Conservation (phyloP, 1,140 invertebrate genomes). For the Drosophila ogumai region DNA sequence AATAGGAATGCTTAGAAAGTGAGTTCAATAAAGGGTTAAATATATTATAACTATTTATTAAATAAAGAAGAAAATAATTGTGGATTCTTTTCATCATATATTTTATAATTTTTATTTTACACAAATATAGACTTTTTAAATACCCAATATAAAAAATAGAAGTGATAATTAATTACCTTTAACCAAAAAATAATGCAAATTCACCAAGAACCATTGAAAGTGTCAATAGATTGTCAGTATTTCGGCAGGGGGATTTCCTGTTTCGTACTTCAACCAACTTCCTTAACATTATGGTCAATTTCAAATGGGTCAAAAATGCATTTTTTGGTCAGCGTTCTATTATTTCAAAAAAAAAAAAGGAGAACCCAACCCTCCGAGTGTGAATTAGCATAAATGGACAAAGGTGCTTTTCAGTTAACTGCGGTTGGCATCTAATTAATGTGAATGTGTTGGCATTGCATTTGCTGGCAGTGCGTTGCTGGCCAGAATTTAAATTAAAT, state of each 20-base stretch:
- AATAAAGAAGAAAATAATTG: too few relatives aligned
- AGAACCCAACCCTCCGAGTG: not conserved
- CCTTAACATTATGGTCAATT: slow-evolving; percentile 60
- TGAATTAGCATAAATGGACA: slow-evolving; percentile 59
- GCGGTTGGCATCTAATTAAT: slow-evolving; percentile 74
- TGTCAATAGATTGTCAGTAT: slow-evolving; percentile 33
- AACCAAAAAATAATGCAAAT: slow-evolving; percentile 10
- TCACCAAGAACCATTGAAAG: slow-evolving; percentile 14
- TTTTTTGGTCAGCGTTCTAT: slow-evolving; percentile 34
- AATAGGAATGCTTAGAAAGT: too few relatives aligned
- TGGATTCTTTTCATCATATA: too few relatives aligned
- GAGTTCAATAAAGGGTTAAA: too few relatives aligned
- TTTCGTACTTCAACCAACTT: not conserved
- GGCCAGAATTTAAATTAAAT: slow-evolving; percentile 60
- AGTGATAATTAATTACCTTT: slow-evolving; percentile 10
- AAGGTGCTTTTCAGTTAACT: slow-evolving; percentile 44
- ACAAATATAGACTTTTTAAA: too few relatives aligned
- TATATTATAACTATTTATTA: too few relatives aligned
- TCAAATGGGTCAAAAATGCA: slow-evolving; percentile 64
- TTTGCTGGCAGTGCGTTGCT: slow-evolving; percentile 9
- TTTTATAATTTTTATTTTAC: too few relatives aligned
- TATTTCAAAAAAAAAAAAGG: slow-evolving; percentile 7
- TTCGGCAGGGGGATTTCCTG: not conserved
- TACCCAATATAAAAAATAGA: not conserved
- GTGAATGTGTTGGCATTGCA: slow-evolving; percentile 12